These are phyloP conservation scores for Vanessa tameamea DNA, from an alignment of 1,140 invertebrate genomes.

Conservation along the genomic window DNA sequence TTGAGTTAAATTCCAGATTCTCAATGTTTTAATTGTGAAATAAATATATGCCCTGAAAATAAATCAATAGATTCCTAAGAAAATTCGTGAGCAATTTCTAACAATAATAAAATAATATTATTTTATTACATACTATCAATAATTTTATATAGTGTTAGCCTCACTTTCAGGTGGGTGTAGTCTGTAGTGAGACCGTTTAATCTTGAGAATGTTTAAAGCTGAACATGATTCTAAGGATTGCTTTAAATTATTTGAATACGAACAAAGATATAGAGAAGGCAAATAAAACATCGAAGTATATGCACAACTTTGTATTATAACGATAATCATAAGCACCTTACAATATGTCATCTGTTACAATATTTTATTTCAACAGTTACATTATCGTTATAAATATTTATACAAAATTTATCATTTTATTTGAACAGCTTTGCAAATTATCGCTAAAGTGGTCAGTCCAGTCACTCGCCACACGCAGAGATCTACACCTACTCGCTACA, in stretches of 20 bases:
- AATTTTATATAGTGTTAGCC: not conserved
- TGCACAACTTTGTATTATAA: slow-evolving; percentile 81
- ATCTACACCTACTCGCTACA: slow-evolving; percentile 32
- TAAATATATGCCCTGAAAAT: too few species aligned
- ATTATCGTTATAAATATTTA: slow-evolving; percentile 80
- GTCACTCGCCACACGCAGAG: slow-evolving; percentile 40
- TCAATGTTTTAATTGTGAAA: too few species aligned
- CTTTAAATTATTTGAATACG: too few species aligned
- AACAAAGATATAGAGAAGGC: not conserved
- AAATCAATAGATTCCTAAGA: too few species aligned
- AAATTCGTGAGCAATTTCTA: too few species aligned
- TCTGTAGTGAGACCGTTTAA: too few species aligned
- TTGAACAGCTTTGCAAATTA: slow-evolving; percentile 72
- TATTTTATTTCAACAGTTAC: slow-evolving; percentile 77
- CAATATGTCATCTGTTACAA: slow-evolving; percentile 79
- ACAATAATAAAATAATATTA: too few species aligned
- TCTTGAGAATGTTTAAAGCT: too few species aligned
- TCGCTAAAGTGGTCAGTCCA: slow-evolving; percentile 61
- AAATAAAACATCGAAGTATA: slow-evolving; percentile 65
- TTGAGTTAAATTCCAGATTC: too few species aligned
- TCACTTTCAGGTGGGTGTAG: too few species aligned
- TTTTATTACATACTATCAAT: too few species aligned
- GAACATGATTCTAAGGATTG: too few species aligned
- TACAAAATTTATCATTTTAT: slow-evolving; percentile 77
- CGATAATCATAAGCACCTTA: slow-evolving; percentile 81